A percentile compares a stretch with the other conserved stretches of the same genome.
phyloP scores from a whole-genome alignment of 1,140 invertebrate species.

The Pseudomyrmex dendroicus region DNA sequence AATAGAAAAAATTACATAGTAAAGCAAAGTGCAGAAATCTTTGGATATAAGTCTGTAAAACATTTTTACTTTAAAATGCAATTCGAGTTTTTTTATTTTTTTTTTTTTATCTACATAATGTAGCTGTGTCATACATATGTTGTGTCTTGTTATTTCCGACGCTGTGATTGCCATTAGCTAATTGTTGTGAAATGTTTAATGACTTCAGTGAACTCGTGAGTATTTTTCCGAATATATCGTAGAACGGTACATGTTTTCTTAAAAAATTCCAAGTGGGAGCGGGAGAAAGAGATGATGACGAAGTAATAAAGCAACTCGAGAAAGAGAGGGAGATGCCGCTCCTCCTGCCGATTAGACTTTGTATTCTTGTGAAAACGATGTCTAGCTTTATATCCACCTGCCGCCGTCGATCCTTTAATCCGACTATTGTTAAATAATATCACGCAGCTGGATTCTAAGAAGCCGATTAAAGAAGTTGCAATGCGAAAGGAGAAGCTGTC shows the following conservation, averaged over 20 bases:
- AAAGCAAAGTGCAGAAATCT: no score
- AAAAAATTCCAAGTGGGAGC: background rate
- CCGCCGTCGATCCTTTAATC: constrained; percentile 66
- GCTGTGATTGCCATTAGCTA: background rate
- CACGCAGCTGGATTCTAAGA: constrained; percentile 53
- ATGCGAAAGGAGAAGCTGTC: constrained; percentile 5
- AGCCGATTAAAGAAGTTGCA: constrained; percentile 61
- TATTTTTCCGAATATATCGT: constrained; percentile 19
- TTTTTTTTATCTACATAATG: background rate
- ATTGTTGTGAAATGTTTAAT: constrained; percentile 42
- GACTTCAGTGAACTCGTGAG: background rate
- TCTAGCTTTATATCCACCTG: constrained; percentile 45
- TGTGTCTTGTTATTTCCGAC: background rate
- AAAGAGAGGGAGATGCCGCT: constrained; percentile 11
- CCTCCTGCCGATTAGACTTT: constrained; percentile 58
- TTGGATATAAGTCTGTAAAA: constrained; percentile 25
- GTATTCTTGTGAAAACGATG: constrained; percentile 46
- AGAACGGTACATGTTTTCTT: constrained; percentile 14
- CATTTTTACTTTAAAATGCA: constrained; percentile 44
- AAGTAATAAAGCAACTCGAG: constrained; percentile 41
- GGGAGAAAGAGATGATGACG: constrained; percentile 24
- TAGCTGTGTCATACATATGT: no score
- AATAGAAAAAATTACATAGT: constrained; percentile 5
- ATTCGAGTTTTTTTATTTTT: background rate
- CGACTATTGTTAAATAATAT: constrained; percentile 63